phyloP scores from a whole-genome alignment of 1,140 invertebrate genomes.

The Thaumetopoea pityocampa region DNA sequence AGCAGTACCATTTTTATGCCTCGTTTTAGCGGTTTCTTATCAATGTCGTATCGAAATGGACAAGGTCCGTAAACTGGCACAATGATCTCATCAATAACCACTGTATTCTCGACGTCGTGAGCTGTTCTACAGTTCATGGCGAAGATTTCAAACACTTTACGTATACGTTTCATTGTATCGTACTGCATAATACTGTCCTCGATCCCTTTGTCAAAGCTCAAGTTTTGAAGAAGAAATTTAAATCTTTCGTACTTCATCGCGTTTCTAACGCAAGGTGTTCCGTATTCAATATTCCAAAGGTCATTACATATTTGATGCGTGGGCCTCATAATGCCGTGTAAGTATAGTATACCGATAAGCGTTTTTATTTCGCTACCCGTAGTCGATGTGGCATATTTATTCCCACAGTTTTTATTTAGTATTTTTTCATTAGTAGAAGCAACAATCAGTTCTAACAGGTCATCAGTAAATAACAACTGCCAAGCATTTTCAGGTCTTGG shows the following conservation, averaged over 20 bases:
- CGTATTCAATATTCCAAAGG: slow-evolving; percentile 64
- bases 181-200: slow-evolving; percentile 48
- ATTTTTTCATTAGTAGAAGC: slow-evolving; percentile 69
- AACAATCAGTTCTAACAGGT: slow-evolving; percentile 67
- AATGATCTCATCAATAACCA: slow-evolving; percentile 73
- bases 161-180: slow-evolving; percentile 70
- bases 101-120: slow-evolving; percentile 48
- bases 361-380: slow-evolving; percentile 67
- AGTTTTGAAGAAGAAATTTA: slow-evolving; percentile 63
- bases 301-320: slow-evolving; percentile 66
- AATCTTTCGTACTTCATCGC: slow-evolving; percentile 72
- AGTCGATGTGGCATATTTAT: slow-evolving; percentile 29
- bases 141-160: slow-evolving; percentile 73
- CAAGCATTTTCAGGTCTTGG: slow-evolving; percentile 58
- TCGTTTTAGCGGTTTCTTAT: slow-evolving; percentile 51
- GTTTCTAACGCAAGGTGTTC: slow-evolving; percentile 53
- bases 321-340: slow-evolving; percentile 64
- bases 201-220: slow-evolving; percentile 66
- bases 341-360: slow-evolving; percentile 72
- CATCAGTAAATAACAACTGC: slow-evolving; percentile 67
- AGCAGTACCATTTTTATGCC: slow-evolving; percentile 67
- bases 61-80: slow-evolving; percentile 66
- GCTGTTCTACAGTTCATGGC: slow-evolving; percentile 68
- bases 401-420: slow-evolving; percentile 25
- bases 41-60: slow-evolving; percentile 71